A percentile compares a stretch with the other conserved stretches of the same genome.
These are phyloP conservation scores for Anisognathus igniventris DNA, from an alignment of 2,797 vertebrate genomes.

Conservation along the genomic window DNA sequence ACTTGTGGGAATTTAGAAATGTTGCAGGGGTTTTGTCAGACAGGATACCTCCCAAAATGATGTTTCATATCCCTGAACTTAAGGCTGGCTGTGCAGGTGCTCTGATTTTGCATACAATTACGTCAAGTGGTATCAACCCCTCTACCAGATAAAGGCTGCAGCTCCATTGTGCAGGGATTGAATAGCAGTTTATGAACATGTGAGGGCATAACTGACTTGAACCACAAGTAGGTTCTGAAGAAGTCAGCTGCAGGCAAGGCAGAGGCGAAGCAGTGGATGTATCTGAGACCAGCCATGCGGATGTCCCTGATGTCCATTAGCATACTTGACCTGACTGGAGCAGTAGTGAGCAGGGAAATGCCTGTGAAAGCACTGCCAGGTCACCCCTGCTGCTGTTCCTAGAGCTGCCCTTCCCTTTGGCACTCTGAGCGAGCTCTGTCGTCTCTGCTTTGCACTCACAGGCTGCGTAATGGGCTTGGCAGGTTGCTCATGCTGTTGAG, in stretches of 20 bases:
- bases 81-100: background rate
- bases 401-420: background rate
- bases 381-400: background rate
- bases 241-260: background rate
- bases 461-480: background rate
- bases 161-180: accelerated
- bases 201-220: background rate
- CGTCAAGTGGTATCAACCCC: background rate
- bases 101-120: background rate
- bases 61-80: background rate
- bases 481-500: background rate
- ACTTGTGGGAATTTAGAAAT: background rate
- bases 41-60: background rate
- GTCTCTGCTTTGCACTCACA: background rate
- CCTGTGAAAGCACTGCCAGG: background rate
- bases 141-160: background rate
- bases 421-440: accelerated
- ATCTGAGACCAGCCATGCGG: background rate
- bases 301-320: background rate
- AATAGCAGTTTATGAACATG: background rate
- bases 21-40: background rate
- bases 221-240: background rate
- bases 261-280: background rate
- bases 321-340: background rate
- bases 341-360: background rate